phyloP scores from a whole-genome alignment of 2,888 invertebrate species.

The Sicus ferrugineus region DNA sequence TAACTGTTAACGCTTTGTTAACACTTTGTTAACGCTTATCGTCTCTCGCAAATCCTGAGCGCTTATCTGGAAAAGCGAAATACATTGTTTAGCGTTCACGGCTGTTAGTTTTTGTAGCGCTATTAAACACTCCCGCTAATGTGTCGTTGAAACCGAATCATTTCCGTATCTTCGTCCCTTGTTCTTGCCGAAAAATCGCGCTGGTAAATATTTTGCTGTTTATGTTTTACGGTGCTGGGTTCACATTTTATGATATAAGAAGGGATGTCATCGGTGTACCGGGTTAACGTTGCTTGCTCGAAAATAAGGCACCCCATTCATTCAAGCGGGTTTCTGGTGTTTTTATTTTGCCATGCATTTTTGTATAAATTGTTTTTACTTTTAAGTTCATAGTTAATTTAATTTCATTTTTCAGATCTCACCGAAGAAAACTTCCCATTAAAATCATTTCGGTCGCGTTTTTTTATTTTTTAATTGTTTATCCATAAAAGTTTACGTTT shows the following conservation, averaged over 20 bases:
- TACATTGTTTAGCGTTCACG: no score
- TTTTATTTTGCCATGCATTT: conserved; percentile 3
- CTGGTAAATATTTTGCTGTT: conserved; percentile 40
- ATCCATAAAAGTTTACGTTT: conserved; percentile 1
- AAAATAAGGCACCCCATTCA: not conserved
- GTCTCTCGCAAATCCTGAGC: no score
- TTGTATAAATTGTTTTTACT: not conserved
- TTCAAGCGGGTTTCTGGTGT: conserved; percentile 7
- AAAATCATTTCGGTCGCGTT: not conserved
- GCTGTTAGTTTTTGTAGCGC: no score
- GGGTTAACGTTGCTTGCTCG: not conserved
- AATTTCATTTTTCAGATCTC: not conserved
- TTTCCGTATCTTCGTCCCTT: conserved; percentile 34
- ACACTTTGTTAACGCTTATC: no score
- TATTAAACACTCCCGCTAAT: not conserved
- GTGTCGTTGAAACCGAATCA: not conserved
- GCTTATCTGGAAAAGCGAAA: no score
- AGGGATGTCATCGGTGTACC: not conserved
- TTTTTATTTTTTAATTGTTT: not conserved
- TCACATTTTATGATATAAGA: not conserved
- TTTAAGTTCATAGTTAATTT: no score
- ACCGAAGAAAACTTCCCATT: not conserved
- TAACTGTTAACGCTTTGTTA: no score
- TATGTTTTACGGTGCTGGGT: conserved; percentile 34
- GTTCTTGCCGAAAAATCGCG: conserved; percentile 29